Conservation (phyloP, 2,888 invertebrate genomes). For the Machimus rusticus region DNA sequence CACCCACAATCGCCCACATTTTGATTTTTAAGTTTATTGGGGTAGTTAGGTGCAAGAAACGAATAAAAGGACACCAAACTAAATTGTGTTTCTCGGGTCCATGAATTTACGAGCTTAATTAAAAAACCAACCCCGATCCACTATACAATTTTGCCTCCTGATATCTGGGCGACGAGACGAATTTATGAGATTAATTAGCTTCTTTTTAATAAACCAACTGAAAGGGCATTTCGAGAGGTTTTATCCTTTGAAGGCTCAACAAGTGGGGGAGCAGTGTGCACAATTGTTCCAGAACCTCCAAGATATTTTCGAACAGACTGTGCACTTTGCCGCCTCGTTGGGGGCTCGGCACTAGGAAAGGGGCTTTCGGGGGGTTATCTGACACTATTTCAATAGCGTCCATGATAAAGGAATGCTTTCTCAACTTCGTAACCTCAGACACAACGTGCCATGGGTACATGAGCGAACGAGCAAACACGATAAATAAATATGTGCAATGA, state of each 20-base stretch:
- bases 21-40: slow-evolving; percentile 43
- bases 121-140: slow-evolving; percentile 44
- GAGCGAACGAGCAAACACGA: not conserved
- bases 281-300: not conserved
- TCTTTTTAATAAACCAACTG: slow-evolving; percentile 27
- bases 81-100: slow-evolving; percentile 50
- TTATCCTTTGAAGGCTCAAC: not conserved
- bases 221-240: slow-evolving; percentile 8
- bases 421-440: not conserved
- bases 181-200: slow-evolving; percentile 41
- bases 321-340: not conserved
- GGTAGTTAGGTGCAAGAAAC: slow-evolving; percentile 32
- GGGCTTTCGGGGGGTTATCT: not conserved
- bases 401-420: not conserved
- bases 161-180: slow-evolving; percentile 40
- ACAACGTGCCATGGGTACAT: not conserved
- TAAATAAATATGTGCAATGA: not conserved
- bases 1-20: not conserved
- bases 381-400: not conserved
- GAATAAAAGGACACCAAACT: slow-evolving; percentile 38
- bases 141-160: slow-evolving; percentile 26
- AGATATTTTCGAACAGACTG: not conserved
- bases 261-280: not conserved
- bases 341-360: too few relatives aligned
- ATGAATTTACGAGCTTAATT: slow-evolving; percentile 50